Evolutionary conservation across 1,140 invertebrate genomes (phyloP), one percentile per base, ranked within the genome.

Genomic region (Helicoverpa zea): DNA sequence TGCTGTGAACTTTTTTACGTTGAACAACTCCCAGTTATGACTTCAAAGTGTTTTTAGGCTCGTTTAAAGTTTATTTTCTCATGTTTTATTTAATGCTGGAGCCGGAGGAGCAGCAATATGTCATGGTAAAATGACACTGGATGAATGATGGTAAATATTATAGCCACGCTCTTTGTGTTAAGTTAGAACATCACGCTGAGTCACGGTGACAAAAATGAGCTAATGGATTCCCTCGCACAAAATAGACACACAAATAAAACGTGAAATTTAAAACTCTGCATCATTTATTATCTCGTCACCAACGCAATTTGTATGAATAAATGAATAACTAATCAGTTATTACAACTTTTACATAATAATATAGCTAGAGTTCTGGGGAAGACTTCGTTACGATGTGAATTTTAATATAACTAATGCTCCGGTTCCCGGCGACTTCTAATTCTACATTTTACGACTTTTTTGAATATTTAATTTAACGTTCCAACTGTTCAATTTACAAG

Each of bases 71-170:
- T 85, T 83, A 76, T 81, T 74, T 66, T 70, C 63, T 54, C 58
- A 79, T 80, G 78, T 86, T 86, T 85, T 81, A 83, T 84, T 79
- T 84, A 82, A 84, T 83, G 63, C 58, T 75, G 83, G 70, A 51
- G 58, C 80, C 75, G 23, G 49, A 66, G 14, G 23, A 51, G 59
- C 61, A 23, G 70, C 82, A 88, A 90, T 90, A 86, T 90, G 88
- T 90, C 89, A 88, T 84, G 54, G 86, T 84, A 84, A 86, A 87
- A 86, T 89, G 90, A 89, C 90, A 88, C 61, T 80, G 84, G 85
- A 90, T 91, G 87, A 90, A 88, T 90, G 86, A 90, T 91, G 82
- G 87, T 86, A 89, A 91, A 90, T 90, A 91, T 90, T 86, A 87
- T 49, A 82, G 79, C 64, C 70, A 7, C 35, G 75, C 76, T 82